Evolutionary conservation across 2,888 invertebrate species (phyloP).

Genomic region (Acheta domesticus): DNA sequence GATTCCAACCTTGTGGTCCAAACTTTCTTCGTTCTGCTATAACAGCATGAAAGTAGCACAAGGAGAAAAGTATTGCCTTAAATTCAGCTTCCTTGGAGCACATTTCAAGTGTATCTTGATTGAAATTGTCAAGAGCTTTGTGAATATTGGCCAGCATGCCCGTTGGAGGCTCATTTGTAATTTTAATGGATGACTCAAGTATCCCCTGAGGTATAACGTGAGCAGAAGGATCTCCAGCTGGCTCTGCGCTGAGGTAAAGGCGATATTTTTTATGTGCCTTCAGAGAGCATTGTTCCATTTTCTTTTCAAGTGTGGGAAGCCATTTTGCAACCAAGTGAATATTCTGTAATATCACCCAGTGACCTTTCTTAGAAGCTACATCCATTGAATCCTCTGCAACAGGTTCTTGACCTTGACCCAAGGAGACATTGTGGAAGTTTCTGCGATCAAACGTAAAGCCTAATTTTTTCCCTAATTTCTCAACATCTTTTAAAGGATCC

Average conservation of each 20-base stretch:
- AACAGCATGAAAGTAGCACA: conserved; percentile 94
- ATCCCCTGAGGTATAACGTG: conserved; percentile 72
- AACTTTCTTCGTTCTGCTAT: conserved; percentile 90
- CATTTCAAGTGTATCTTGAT: conserved; percentile 87
- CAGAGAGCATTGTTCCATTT: conserved; percentile 76
- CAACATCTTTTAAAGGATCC: conserved; percentile 90
- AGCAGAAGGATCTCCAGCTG: conserved; percentile 63
- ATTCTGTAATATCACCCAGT: conserved; percentile 93
- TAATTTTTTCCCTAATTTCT: conserved; percentile 74
- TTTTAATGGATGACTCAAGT: conserved; percentile 89
- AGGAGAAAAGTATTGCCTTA: conserved; percentile 80
- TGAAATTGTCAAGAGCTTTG: conserved; percentile 88
- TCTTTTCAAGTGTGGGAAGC: conserved; percentile 85
- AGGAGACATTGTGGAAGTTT: conserved; percentile 88
- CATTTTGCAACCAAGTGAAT: conserved; percentile 88
- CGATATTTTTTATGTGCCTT: conserved; percentile 62
- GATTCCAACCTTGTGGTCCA: conserved; percentile 92
- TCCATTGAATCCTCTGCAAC: conserved; percentile 87
- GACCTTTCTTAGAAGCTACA: conserved; percentile 68
- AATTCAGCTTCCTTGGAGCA: conserved; percentile 91
- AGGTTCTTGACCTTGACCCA: conserved; percentile 92
- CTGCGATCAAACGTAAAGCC: conserved; percentile 74
- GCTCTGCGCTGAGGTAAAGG: conserved; percentile 85
- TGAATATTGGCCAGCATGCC: conserved; percentile 94
- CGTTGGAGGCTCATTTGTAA: conserved; percentile 92